Conservation (phyloP, 2,113 vertebrate species). For the Hippocampus guttulatus region DNA sequence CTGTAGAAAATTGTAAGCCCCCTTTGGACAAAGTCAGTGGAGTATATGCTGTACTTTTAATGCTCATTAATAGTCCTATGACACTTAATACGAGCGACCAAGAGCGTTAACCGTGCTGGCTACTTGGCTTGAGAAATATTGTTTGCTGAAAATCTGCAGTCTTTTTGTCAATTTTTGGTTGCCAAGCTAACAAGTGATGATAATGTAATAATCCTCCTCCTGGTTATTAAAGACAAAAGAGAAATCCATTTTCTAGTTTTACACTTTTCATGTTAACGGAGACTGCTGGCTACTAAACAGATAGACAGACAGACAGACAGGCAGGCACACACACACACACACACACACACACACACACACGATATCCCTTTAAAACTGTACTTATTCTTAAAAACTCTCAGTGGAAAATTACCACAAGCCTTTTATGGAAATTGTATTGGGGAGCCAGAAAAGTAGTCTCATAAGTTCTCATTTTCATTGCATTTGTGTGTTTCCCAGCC, state of each 20-base stretch:
- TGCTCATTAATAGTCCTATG: no score
- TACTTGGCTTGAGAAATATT: neutral
- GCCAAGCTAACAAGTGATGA: neutral
- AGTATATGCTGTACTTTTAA: no score
- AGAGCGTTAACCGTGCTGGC: neutral
- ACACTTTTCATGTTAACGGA: neutral
- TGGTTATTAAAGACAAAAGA: neutral
- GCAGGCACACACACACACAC: no score
- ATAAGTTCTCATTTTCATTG: constrained; percentile 32
- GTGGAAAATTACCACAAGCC: constrained; percentile 28
- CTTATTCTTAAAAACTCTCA: constrained; percentile 9
- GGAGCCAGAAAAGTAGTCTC: constrained; percentile 31
- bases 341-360: no score
- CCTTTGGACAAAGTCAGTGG: no score
- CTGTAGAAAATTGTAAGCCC: no score
- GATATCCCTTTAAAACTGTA: neutral
- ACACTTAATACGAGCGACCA: neutral
- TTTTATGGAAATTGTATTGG: constrained; percentile 34
- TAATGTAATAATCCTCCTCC: neutral
- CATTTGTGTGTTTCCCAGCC: constrained; percentile 59
- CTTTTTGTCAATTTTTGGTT: neutral
- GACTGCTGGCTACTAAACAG: neutral
- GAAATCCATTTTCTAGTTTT: neutral
- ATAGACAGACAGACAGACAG: no score
- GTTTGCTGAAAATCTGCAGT: neutral